Evolutionary conservation across 2,797 vertebrate species (phyloP).

Genomic region (Ctenochaetus hawaiiensis): DNA sequence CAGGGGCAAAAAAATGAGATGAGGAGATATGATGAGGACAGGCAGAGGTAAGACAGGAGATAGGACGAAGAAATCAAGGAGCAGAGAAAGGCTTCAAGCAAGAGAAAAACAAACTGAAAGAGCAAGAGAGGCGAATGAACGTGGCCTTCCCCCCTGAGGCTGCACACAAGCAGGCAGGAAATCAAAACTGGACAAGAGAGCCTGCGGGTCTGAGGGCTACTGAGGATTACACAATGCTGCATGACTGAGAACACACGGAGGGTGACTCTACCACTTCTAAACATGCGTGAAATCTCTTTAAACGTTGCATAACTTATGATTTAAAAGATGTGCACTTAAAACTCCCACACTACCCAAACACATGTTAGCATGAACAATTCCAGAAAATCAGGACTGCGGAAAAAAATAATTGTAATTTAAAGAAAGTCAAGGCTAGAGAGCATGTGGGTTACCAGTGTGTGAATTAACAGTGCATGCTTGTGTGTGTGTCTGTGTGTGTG

Average conservation of each 20-base stretch:
- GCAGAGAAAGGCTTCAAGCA: not conserved
- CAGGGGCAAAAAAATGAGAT: not conserved
- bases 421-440: constrained; percentile 26
- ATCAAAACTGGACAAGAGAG: constrained; percentile 50
- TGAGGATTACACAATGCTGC: constrained; percentile 21
- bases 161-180: constrained; percentile 43
- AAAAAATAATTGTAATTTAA: constrained; percentile 23
- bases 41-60: not conserved
- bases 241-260: not conserved
- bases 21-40: not conserved
- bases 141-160: constrained; percentile 19
- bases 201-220: constrained; percentile 10
- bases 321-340: constrained; percentile 14
- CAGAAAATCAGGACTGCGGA: constrained; percentile 35
- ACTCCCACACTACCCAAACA: constrained; percentile 10
- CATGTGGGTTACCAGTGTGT: not conserved
- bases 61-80: not conserved
- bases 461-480: not conserved
- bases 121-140: constrained; percentile 5
- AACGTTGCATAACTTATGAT: constrained; percentile 40
- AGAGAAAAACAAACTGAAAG: not conserved
- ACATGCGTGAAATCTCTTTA: constrained; percentile 7
- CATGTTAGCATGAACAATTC: not conserved
- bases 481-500: too few species aligned
- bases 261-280: not conserved